Percentiles rank a stretch among this genome's conserved stretches.
These are phyloP conservation scores for Xenopus laevis DNA, from an alignment of 2,113 vertebrate genomes.

Conservation along the genomic window DNA sequence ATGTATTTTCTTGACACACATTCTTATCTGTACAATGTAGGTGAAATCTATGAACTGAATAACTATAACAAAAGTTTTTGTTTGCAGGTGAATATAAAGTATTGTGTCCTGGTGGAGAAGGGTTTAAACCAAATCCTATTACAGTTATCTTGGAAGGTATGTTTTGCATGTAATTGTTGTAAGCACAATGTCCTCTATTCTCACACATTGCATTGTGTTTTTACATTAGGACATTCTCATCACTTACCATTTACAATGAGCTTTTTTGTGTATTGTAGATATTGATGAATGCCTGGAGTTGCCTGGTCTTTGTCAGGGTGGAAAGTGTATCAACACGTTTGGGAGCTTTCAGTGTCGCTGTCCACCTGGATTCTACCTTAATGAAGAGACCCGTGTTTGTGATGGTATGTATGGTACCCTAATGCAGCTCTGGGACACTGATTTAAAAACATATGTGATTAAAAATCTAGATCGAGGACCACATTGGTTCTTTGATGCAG, in stretches of 20 bases:
- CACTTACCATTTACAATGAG: not conserved
- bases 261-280: constrained; percentile 64
- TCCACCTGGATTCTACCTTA: constrained; percentile 80
- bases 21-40: too few species aligned
- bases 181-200: too few species aligned
- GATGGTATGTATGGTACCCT: constrained; percentile 74
- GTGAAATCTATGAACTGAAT: too few species aligned
- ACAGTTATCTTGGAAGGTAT: constrained; percentile 95
- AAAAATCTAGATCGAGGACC: too few species aligned
- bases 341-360: constrained; percentile 97
- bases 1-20: too few species aligned
- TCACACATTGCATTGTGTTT: too few species aligned
- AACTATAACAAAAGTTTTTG: constrained; percentile 34
- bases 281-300: constrained; percentile 96
- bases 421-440: not conserved
- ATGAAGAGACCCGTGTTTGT: constrained; percentile 87
- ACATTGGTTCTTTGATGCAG: too few species aligned
- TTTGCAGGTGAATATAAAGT: constrained; percentile 86
- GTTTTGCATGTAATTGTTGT: not conserved
- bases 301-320: constrained; percentile 94
- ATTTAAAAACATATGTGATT: too few species aligned
- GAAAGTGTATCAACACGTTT: constrained; percentile 92
- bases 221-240: too few species aligned
- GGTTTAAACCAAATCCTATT: constrained; percentile 95
- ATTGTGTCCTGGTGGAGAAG: constrained; percentile 96